Evolutionary conservation across 2,113 vertebrate genomes (phyloP).

Genomic region (Notarius quadriscutis): DNA sequence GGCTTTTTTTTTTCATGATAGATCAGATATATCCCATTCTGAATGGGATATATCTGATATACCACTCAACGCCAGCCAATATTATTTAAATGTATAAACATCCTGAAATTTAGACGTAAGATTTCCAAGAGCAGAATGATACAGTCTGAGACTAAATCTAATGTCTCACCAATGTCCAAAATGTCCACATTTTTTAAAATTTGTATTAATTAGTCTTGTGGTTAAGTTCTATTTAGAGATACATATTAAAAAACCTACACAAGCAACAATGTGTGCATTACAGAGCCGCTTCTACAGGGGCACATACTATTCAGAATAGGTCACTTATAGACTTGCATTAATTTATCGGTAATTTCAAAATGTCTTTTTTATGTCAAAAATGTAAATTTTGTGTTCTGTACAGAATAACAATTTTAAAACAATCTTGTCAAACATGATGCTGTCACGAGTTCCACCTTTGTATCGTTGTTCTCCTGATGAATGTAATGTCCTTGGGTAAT

Average conservation of each 20-base stretch:
- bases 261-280: neutral
- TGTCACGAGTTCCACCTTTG: neutral
- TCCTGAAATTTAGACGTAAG: neutral
- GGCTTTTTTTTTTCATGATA: no score
- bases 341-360: neutral
- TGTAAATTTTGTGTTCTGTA: neutral
- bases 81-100: neutral
- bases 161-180: neutral
- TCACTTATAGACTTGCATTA: no score
- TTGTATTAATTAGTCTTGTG: neutral
- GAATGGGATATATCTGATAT: no score
- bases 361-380: neutral
- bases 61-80: no score
- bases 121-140: neutral
- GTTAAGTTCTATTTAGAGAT: neutral
- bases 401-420: neutral
- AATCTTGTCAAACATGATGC: neutral
- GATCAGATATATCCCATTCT: no score
- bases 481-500: neutral
- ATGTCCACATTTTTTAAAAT: neutral
- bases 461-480: neutral
- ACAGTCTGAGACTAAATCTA: neutral
- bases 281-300: neutral
- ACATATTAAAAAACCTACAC: neutral
- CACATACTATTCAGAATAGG: neutral